Conservation (phyloP, 2,888 invertebrate species). For the Xanthia togata region DNA sequence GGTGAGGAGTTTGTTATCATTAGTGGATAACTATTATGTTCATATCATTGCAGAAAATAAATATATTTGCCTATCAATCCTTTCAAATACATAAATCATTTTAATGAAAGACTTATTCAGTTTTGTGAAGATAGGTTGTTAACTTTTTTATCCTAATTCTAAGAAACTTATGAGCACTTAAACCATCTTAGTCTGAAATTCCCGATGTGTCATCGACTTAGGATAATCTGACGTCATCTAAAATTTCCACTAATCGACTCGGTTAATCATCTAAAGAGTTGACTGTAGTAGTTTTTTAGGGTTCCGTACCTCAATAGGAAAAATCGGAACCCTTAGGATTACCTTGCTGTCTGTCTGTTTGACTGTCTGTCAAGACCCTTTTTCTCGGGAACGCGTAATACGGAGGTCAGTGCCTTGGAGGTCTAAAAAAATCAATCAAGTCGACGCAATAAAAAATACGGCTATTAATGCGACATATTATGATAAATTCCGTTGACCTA, state of each 20-base stretch:
- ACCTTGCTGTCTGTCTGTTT: too few species aligned
- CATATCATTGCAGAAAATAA: neutral
- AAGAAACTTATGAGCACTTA: conserved; percentile 13
- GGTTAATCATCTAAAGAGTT: conserved; percentile 2
- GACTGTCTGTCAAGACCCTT: too few species aligned
- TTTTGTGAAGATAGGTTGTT: conserved; percentile 1
- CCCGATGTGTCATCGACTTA: conserved; percentile 38
- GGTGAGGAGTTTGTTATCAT: conserved; percentile 37
- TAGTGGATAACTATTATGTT: conserved; percentile 27
- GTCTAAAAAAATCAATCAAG: too few species aligned
- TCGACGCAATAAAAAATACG: too few species aligned
- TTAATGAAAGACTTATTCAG: conserved; percentile 3
- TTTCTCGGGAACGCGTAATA: too few species aligned
- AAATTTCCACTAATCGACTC: conserved; percentile 3
- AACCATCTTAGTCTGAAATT: conserved; percentile 14
- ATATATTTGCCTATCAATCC: conserved; percentile 11
- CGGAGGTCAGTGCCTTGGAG: too few species aligned
- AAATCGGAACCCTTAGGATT: too few species aligned
- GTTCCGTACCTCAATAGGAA: too few species aligned
- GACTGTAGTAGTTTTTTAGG: neutral
- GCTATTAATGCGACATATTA: too few species aligned
- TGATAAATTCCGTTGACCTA: too few species aligned
- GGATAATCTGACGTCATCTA: conserved; percentile 20
- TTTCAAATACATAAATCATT: conserved; percentile 9
- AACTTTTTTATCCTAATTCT: conserved; percentile 16